phyloP scores from a whole-genome alignment of 2,797 vertebrate genomes.

The Philypnodon macrostomus region DNA sequence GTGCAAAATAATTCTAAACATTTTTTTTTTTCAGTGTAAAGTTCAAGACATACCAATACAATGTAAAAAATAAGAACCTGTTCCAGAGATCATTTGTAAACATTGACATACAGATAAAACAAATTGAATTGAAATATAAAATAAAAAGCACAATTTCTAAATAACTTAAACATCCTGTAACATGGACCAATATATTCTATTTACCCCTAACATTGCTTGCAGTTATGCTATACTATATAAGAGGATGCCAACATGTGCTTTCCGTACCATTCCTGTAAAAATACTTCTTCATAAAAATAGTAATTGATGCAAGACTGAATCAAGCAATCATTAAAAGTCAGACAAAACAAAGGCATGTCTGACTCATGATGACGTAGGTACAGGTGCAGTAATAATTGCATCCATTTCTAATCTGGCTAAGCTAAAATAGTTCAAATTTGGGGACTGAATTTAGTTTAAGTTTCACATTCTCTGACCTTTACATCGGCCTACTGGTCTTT shows the following conservation, averaged over 20 bases:
- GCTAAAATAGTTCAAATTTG: constrained; percentile 14
- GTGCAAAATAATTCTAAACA: constrained; percentile 72
- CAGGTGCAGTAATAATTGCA: constrained; percentile 30
- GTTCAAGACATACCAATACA: constrained; percentile 51
- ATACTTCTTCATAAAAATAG: constrained; percentile 79
- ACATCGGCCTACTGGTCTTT: background rate
- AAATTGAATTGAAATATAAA: constrained; percentile 41
- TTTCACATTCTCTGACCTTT: background rate
- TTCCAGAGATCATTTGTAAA: constrained; percentile 66
- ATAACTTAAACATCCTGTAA: constrained; percentile 42
- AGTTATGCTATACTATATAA: constrained; percentile 46
- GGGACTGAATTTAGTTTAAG: background rate
- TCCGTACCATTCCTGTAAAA: constrained; percentile 72
- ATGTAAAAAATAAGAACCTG: constrained; percentile 24
- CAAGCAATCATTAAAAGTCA: constrained; percentile 34
- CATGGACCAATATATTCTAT: constrained; percentile 54
- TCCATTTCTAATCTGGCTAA: constrained; percentile 11
- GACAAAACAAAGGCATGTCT: constrained; percentile 26
- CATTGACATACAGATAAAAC: constrained; percentile 49
- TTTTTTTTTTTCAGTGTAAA: constrained; percentile 59
- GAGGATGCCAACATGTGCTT: constrained; percentile 59
- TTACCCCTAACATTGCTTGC: constrained; percentile 49
- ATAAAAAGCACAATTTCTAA: constrained; percentile 48
- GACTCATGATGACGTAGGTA: constrained; percentile 34
- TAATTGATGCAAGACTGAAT: constrained; percentile 58